These are phyloP conservation scores for Cercopithecus mona DNA, from an alignment of 2,113 vertebrate genomes.

Conservation along the genomic window DNA sequence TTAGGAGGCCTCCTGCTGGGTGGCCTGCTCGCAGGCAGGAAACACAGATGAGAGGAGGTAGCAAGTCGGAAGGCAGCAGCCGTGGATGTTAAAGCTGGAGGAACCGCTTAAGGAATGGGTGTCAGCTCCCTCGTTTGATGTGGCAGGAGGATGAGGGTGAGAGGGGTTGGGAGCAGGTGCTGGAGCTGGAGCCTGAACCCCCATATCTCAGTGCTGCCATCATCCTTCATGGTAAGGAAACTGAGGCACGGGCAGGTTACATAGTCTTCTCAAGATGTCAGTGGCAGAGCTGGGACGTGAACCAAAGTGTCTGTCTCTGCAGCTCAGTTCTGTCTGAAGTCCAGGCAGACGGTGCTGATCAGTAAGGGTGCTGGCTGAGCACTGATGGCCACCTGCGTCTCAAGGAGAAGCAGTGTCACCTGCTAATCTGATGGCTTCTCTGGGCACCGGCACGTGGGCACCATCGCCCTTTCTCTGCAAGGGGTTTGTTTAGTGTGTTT, in stretches of 20 bases:
- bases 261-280: accelerated
- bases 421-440: background rate
- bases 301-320: background rate
- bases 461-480: background rate
- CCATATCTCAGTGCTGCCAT: background rate
- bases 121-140: background rate
- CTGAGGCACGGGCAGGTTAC: background rate
- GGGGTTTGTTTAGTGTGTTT: background rate
- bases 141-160: background rate
- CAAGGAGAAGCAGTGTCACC: background rate
- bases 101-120: background rate
- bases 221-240: background rate
- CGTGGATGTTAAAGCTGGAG: too few relatives aligned
- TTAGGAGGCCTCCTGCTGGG: background rate
- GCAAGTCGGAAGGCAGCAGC: background rate
- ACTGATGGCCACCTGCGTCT: accelerated
- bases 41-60: background rate
- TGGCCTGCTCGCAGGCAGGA: background rate
- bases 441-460: accelerated
- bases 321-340: accelerated
- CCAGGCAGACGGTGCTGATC: accelerated
- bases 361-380: accelerated
- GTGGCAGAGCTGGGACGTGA: background rate
- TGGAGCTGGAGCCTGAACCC: background rate
- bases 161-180: background rate